A percentile compares a stretch with the other conserved stretches of the same genome.
Evolutionary conservation across 2,113 vertebrate species (phyloP).

Genomic region (Pycnonotus jocosus): DNA sequence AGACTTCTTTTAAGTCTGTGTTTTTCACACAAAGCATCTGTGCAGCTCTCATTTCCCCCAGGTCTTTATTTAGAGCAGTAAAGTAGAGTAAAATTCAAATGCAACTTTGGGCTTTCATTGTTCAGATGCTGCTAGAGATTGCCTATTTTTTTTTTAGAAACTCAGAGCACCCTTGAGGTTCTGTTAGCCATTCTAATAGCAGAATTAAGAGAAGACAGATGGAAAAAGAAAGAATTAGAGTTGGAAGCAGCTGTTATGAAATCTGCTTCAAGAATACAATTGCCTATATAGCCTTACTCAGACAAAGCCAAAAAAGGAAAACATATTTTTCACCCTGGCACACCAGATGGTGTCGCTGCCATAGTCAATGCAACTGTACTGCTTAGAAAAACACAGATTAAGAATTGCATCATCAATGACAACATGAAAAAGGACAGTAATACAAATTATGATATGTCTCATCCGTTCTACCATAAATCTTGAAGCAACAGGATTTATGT

Average conservation of each 20-base stretch:
- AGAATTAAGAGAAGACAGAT: conserved; percentile 46
- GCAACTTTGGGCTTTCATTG: neutral
- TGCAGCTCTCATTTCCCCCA: neutral
- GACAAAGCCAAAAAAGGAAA: neutral
- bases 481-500: neutral
- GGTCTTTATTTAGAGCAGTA: neutral
- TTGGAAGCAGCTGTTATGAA: conserved; percentile 37
- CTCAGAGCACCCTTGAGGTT: neutral
- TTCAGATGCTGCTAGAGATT: neutral
- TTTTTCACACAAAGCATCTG: neutral
- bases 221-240: conserved; percentile 27
- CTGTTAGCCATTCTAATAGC: conserved; percentile 30
- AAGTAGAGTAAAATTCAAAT: neutral
- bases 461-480: neutral
- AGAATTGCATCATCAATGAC: neutral
- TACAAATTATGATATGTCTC: neutral
- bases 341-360: conserved; percentile 18
- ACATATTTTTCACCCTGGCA: conserved; percentile 30
- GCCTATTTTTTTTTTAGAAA: conserved; percentile 8
- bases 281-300: conserved; percentile 5
- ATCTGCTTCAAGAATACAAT: conserved; percentile 39
- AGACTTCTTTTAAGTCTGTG: neutral
- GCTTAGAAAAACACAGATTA: neutral
- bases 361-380: neutral
- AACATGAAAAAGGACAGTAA: neutral